These are phyloP conservation scores for Linepithema humile DNA, from an alignment of 1,140 invertebrate species.

Conservation along the genomic window DNA sequence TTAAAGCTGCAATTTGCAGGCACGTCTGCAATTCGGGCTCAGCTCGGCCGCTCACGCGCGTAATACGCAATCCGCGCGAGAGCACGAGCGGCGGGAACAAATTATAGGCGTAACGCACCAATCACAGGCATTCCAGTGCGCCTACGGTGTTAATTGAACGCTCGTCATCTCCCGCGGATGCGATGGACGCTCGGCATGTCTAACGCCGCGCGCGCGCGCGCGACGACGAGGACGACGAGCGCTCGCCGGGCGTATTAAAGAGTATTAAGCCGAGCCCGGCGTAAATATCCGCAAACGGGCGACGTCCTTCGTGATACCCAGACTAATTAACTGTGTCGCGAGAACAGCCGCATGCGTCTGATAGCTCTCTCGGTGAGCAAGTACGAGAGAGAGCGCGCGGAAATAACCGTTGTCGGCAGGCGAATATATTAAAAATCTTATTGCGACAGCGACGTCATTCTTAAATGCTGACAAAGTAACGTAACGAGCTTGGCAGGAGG, in stretches of 20 bases:
- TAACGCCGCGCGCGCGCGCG: conserved; percentile 9
- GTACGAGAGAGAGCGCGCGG: background rate
- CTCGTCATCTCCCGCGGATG: conserved; percentile 31
- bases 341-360: background rate
- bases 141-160: conserved; percentile 52
- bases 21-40: background rate
- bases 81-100: conserved; percentile 34
- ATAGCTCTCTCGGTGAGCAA: background rate
- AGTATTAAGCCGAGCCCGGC: conserved; percentile 24
- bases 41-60: background rate
- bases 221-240: background rate
- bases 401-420: conserved; percentile 21
- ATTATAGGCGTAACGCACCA: conserved; percentile 48
- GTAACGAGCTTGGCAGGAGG: conserved; percentile 57
- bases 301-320: conserved; percentile 2
- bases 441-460: conserved; percentile 48
- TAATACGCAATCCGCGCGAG: conserved; percentile 39
- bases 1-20: conserved; percentile 2
- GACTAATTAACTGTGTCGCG: conserved; percentile 59
- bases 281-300: conserved; percentile 47
- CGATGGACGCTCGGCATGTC: conserved; percentile 27
- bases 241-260: conserved; percentile 19
- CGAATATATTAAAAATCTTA: conserved; percentile 61
- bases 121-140: conserved; percentile 34
- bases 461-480: conserved; percentile 51